phyloP scores from a whole-genome alignment of 1,140 invertebrate genomes.

The Sitobion miscanthi region DNA sequence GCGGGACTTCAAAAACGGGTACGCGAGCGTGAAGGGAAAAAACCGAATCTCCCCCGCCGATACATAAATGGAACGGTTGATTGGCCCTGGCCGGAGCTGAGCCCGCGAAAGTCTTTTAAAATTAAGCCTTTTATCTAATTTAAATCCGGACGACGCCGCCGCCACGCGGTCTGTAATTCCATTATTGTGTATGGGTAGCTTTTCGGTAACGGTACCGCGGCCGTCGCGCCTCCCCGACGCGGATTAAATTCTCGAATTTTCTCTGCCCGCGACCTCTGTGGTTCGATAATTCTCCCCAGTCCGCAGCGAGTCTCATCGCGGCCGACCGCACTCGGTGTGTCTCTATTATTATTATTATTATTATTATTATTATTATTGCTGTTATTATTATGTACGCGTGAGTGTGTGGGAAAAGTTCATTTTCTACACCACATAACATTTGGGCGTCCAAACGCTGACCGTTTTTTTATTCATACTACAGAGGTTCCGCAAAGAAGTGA shows the following conservation, averaged over 20 bases:
- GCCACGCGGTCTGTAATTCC: conserved; percentile 44
- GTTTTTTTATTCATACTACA: not conserved
- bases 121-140: conserved; percentile 57
- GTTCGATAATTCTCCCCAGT: not conserved
- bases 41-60: conserved; percentile 24
- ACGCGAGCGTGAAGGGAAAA: not conserved
- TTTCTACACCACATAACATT: not conserved
- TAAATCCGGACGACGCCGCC: conserved; percentile 45
- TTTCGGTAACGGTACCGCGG: conserved; percentile 4
- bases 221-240: not conserved
- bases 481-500: not conserved
- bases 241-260: conserved; percentile 54
- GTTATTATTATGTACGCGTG: not conserved
- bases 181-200: conserved; percentile 40
- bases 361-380: not conserved
- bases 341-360: not conserved
- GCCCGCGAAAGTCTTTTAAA: conserved; percentile 50
- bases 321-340: not conserved
- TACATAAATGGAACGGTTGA: conserved; percentile 52
- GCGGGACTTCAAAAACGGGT: not conserved
- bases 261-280: conserved; percentile 9
- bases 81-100: conserved; percentile 19
- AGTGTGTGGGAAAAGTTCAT: not conserved
- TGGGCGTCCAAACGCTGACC: not conserved
- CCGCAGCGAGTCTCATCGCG: not conserved